Evolutionary conservation across 1,140 invertebrate genomes (phyloP), one percentile per base, ranked within the genome.

Genomic region (Drosophila pallidifrons): DNA sequence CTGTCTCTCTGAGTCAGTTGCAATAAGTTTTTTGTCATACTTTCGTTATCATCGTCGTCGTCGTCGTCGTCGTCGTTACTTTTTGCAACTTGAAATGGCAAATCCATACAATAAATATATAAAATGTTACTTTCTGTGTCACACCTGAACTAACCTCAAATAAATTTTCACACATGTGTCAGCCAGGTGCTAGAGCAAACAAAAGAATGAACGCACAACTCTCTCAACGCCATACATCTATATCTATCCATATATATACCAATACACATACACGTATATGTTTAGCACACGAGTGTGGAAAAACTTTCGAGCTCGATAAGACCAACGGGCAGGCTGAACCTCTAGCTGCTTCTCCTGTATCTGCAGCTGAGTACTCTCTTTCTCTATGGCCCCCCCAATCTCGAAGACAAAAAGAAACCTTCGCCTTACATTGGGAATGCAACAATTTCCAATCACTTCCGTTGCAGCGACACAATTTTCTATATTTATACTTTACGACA

Each of bases 101-200:
- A 88, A 88, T 88, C 85, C 85, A 90, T 88, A 88, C 85, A 88
- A 88, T 88, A 88, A 88, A 88, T 88, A 88, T 88, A 88, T 88
- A 88, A 88, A 89, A 89, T 88, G 85, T 88, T 89, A 88, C 85
- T 70, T 79, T 80, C 74, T 81, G 75, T 89, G 85, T 90, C 85
- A 89, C 85, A 88, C 85, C 85, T 88, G 85, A 88, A 85, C 85
- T 89, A 89, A 88, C 85, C 85, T 89, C 85, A 89, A 88, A 88
- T 88, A 88, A 88, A 88, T 88, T 89, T 89, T 73, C 49, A 45
- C 81, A 89, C 85, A 83, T 87, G 82, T 83, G 80, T 77, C 74
- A 58, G 77, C 68, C 54, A 38, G 61, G 35, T 63, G 63, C 30
- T 45, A 51, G 49, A 46, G 61, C 81, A 82, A 82, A 82, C 68